Percentiles rank a stretch among this genome's conserved stretches.
phyloP scores from a whole-genome alignment of 2,113 vertebrate genomes.

The Microtus montanus region DNA sequence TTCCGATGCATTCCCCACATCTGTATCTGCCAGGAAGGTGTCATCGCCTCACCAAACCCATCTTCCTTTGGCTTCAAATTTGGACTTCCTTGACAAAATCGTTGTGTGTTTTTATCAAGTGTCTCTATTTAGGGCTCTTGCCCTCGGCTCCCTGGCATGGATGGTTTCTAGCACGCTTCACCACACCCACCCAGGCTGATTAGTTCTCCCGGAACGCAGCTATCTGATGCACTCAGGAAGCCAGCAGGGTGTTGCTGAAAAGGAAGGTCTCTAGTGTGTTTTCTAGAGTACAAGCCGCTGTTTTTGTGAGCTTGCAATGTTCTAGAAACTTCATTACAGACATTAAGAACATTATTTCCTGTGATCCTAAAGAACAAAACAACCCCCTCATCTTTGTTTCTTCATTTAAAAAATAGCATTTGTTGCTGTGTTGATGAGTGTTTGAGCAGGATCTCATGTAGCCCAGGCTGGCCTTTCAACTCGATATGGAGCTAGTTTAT shows the following conservation, averaged over 20 bases:
- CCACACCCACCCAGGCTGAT: neutral
- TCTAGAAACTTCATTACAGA: conserved; percentile 27
- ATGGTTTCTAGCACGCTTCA: neutral
- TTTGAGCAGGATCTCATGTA: neutral
- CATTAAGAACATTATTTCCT: conserved; percentile 27
- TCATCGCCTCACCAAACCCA: neutral
- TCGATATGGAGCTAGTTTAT: neutral
- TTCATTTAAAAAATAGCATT: neutral
- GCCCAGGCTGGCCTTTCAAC: neutral
- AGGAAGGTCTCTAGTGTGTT: conserved; percentile 12
- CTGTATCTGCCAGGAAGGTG: neutral
- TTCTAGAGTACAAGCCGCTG: neutral
- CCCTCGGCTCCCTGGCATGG: neutral
- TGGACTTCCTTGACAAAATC: neutral
- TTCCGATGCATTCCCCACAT: neutral
- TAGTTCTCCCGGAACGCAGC: neutral
- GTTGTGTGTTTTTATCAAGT: neutral
- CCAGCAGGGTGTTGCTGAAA: conserved; percentile 45
- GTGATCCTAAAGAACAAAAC: neutral
- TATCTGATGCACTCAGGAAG: conserved; percentile 20
- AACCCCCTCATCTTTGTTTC: neutral
- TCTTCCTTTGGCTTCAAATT: neutral
- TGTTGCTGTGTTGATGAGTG: neutral
- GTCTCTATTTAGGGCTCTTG: neutral
- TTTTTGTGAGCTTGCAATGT: conserved; percentile 2